These are phyloP conservation scores for Hippocampus comes DNA, from an alignment of 2,113 vertebrate genomes.

Conservation along the genomic window DNA sequence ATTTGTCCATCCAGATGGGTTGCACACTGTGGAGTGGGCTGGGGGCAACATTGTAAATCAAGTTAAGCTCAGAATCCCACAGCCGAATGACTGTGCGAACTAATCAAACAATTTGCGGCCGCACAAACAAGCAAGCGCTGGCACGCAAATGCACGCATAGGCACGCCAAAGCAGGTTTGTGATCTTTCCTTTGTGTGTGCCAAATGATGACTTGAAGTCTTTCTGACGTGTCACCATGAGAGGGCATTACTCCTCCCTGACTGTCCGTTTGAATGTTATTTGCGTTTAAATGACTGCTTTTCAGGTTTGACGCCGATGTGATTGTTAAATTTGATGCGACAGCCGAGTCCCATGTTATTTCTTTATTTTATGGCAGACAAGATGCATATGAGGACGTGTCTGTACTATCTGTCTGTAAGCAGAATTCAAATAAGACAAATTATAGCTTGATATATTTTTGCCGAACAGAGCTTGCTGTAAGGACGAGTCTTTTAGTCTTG, in stretches of 20 bases:
- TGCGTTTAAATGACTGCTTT: neutral
- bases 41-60: neutral
- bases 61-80: neutral
- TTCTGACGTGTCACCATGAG: neutral
- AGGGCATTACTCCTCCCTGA: constrained; percentile 3
- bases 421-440: constrained; percentile 6
- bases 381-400: neutral
- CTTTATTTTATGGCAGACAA: neutral
- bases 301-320: neutral
- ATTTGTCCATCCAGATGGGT: too few relatives aligned
- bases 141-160: neutral
- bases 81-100: constrained; percentile 21
- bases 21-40: too few relatives aligned
- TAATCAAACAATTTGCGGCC: constrained; percentile 39
- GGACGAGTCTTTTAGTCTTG: neutral
- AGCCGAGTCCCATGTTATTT: neutral
- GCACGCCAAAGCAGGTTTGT: neutral
- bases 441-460: neutral
- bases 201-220: neutral
- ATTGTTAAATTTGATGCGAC: neutral
- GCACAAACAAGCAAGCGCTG: neutral
- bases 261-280: constrained; percentile 1
- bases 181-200: neutral
- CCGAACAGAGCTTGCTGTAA: neutral
- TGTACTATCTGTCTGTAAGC: neutral